Evolutionary conservation across 2,797 vertebrate species (phyloP).

Genomic region (Phalloptychus januarius): DNA sequence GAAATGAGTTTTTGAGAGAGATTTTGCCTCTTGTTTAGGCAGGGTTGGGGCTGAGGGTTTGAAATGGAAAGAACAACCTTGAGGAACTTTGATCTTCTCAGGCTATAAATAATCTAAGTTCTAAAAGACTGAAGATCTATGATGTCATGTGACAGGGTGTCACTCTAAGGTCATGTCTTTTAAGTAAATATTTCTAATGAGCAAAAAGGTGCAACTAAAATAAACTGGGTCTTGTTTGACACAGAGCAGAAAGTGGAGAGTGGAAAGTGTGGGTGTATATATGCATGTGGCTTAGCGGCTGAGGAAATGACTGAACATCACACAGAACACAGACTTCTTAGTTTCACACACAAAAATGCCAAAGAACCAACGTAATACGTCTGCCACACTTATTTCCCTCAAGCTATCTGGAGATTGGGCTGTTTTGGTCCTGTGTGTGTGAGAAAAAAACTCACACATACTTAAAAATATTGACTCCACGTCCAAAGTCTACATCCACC

Average conservation of each 20-base stretch:
- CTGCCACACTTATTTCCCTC: conserved; percentile 42
- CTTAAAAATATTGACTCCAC: conserved; percentile 32
- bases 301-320: conserved; percentile 54
- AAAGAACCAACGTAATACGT: conserved; percentile 55
- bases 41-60: conserved; percentile 13
- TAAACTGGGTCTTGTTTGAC: conserved; percentile 73
- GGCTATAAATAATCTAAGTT: conserved; percentile 39
- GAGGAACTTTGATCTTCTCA: conserved; percentile 38
- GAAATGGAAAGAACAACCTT: conserved; percentile 68
- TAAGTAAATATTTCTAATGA: conserved; percentile 70
- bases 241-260: conserved; percentile 51
- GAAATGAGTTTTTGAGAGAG: conserved; percentile 4
- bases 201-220: conserved; percentile 67
- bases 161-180: conserved; percentile 73
- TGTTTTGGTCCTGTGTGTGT: conserved; percentile 21
- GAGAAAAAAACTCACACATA: conserved; percentile 43
- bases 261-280: conserved; percentile 74
- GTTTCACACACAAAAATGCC: conserved; percentile 63
- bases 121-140: conserved; percentile 23
- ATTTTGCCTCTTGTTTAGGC: conserved; percentile 23
- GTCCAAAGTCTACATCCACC: conserved; percentile 33
- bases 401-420: conserved; percentile 35
- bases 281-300: conserved; percentile 51
- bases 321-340: conserved; percentile 74
- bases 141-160: conserved; percentile 62